Evolutionary conservation across 2,888 invertebrate species (phyloP), one percentile per base, ranked within the genome.

Genomic region (Macrosiphum euphorbiae): DNA sequence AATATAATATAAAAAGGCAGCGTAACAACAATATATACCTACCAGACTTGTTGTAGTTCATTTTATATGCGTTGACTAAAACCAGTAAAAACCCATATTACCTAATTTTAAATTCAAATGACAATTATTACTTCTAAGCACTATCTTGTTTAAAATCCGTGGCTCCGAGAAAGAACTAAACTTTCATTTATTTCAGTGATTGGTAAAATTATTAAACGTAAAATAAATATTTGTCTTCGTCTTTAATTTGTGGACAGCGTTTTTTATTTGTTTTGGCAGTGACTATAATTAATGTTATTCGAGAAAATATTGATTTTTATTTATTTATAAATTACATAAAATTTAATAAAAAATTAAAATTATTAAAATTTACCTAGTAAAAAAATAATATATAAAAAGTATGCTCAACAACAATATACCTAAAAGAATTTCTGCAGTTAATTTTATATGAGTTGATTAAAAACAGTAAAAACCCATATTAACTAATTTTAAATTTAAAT

Each of bases 401-500:
- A n/a, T n/a, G n/a, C n/a, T n/a, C n/a, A n/a, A n/a, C n/a, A n/a
- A n/a, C n/a, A n/a, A n/a, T n/a, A n/a, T 61, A 61, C 44, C 41
- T n/a, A n/a, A n/a, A n/a, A 16, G 61, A 44, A 50, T 67, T 47
- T 0, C 47, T 47, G 67, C 50, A 61, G 67, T 67, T 67, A n/a
- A 87, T 52, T 86, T 44, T 52, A 88, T 47, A 24, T 88, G 35
- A 20, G 20, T 52, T 35, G 35, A 90, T 67, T 67, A 47, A 67
- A 67, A 90, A 67, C 16, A 50, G 20, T 87, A 52, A 87, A n/a
- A 78, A 90, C 26, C 16, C 28, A 35, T 78, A 41, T 90, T 78
- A 50, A 24, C 24, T 78, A 90, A 90, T 90, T 78, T 78, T 47
- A 90, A 50, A 90, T 78, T 78, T n/a, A 78, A 50, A 90, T 35